Base-by-base conservation (phyloP, 23 tunicate species). In the Styela plicata region DNA sequence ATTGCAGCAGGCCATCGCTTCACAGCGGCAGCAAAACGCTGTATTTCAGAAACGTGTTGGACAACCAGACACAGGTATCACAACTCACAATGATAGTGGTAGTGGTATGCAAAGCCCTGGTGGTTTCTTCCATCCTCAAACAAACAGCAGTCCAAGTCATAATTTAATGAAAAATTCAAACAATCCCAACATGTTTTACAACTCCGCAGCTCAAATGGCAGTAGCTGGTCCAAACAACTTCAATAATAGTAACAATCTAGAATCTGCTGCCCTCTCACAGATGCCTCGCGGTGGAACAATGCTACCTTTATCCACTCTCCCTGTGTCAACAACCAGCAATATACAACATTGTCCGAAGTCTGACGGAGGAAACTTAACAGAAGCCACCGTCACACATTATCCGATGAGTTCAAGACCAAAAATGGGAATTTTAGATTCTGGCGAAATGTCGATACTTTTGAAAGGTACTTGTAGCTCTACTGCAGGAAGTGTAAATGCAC, bases 391-490 rank as follows among this genome's bases (percentile, higher is more conserved):
- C 1, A 76, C 81, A 32, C 81, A 76, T 53, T 76, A 33, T 76
- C 66, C 81, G 66, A 36, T 36, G 81, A 76, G 33, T 53, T 53
- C 66, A 22, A 25, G 79, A 30, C 77, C 31, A 3, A 36, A 24
- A 17, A 70, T 73, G 62, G 94, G 90, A 27, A 33, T 36, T 5
- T 74, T 91, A 17, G 32, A 86, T 37, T 61, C 84, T 29, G 97
- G 97, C 2, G 87, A 57, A 17, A 70, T 86, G 75, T 91, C 97
- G 16, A 63, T 86, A 34, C 70, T 91, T 37, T 27, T 91, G 64
- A 91, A 91, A 64, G 82, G 78, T 10, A 69, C 97, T 2, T 91
- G 97, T 78, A 44, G 33, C 18, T 25, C 52, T 2, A 61, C 63
- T 30, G 74, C 53, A 0, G 36, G 22, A n/a, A 33, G 30, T 31